Conservation (phyloP, 2,113 vertebrate genomes). For the Pomatostomus ruficeps region DNA sequence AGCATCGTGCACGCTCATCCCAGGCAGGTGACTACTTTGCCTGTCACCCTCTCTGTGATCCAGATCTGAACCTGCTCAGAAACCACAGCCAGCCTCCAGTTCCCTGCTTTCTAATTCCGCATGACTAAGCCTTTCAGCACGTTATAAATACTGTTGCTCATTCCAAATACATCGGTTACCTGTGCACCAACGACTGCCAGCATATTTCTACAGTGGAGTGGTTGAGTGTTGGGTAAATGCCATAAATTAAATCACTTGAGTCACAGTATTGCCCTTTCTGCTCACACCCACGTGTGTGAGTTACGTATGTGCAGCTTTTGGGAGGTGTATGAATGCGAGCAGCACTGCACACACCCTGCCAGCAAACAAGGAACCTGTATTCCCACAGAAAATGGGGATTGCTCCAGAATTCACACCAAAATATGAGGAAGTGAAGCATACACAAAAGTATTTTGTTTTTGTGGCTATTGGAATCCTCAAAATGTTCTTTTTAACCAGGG, state of each 20-base stretch:
- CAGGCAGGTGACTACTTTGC: background rate
- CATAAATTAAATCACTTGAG: constrained; percentile 2
- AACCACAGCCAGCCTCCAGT: background rate
- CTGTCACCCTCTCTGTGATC: background rate
- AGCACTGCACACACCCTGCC: background rate
- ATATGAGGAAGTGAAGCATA: background rate
- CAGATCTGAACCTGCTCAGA: background rate
- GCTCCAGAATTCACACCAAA: background rate
- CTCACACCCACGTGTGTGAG: background rate
- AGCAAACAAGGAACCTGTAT: background rate
- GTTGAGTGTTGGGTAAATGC: background rate
- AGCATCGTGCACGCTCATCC: background rate
- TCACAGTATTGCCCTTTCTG: constrained; percentile 27
- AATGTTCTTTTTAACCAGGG: background rate
- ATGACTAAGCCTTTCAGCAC: background rate
- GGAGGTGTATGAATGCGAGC: background rate
- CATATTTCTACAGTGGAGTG: background rate
- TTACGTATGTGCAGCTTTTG: background rate
- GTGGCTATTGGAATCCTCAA: background rate
- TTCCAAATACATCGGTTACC: background rate
- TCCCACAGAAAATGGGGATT: background rate
- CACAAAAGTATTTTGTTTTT: background rate
- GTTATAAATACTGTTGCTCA: background rate
- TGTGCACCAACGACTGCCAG: background rate
- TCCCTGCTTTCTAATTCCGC: background rate